Base-by-base conservation (phyloP, 2,797 vertebrate genomes). In the Anguilla anguilla region DNA sequence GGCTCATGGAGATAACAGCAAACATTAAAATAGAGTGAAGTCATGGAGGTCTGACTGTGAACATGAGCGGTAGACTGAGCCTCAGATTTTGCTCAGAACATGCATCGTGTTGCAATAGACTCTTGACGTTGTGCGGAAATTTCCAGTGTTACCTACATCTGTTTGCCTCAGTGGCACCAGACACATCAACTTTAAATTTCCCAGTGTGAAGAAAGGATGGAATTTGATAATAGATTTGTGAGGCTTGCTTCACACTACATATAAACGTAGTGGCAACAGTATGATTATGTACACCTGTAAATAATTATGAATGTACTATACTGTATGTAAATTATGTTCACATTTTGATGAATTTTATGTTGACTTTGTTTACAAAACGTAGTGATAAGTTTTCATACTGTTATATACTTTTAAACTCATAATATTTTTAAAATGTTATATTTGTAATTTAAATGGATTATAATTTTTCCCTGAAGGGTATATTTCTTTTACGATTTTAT, bases 1-100 rank as follows among this genome's bases (percentile, higher is more conserved):
- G 96, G 89, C 97, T 99, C 79, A 93, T 99, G 96, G 98, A 99
- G 91, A 94, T 96, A 0, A 96, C 96, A 59, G 90, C 94, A 17
- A 97, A 96, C 46, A 95, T 95, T 17, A 95, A 94, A 67, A 92
- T 92, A 55, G 94, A 96, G 2, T 92, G 31, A 87, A 94, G 82
- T 22, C 11, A 61, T 53, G 22, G 6, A 81, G n/a, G 15, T 59
- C 19, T 87, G 11, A 28, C 79, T 49, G 39, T 51, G 59, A 0
- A 28, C 2, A n/a, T 11, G 9, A 35, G 17, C 11, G 64, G 10
- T 35, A 51, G 59, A 39, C 35, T 35, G 2, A n/a, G 7, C 6
- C 46, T 51, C 79, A 2, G 79, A n/a, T 49, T 7, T 49, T 49
- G 22, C 25, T 51, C 43, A 46, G 43, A 43, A 77, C 9, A 7